phyloP scores from a whole-genome alignment of 2,888 invertebrate species.

The Microctonus brassicae region DNA sequence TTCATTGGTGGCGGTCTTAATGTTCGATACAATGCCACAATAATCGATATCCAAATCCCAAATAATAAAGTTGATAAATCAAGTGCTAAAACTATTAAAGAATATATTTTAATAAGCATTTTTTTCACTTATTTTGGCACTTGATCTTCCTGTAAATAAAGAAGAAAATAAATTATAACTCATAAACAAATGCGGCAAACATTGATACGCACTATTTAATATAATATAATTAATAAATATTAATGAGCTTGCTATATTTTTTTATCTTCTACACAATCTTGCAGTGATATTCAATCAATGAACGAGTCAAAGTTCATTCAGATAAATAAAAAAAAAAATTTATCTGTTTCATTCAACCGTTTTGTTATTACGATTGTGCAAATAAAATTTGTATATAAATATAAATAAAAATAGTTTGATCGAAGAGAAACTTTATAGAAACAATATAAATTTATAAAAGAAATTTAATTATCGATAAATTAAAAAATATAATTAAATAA shows the following conservation, averaged over 20 bases:
- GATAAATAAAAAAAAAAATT: not conserved
- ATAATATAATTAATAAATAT: not conserved
- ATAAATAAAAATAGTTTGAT: no score
- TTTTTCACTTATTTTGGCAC: constrained; percentile 65
- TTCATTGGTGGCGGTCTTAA: constrained; percentile 75
- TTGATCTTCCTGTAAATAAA: constrained; percentile 33
- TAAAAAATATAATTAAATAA: not conserved
- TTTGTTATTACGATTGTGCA: not conserved
- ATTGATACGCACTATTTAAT: not conserved
- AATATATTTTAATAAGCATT: constrained; percentile 74
- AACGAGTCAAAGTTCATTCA: not conserved
- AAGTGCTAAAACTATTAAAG: constrained; percentile 72
- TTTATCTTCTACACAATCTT: not conserved
- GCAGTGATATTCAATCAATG: not conserved
- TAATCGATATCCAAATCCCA: constrained; percentile 72
- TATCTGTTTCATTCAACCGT: not conserved
- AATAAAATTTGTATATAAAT: not conserved
- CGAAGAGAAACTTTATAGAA: no score
- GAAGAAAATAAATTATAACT: not conserved
- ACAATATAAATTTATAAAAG: no score
- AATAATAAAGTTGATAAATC: constrained; percentile 72
- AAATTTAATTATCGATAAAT: no score
- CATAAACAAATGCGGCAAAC: no score
- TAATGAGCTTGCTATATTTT: not conserved
- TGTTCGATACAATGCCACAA: constrained; percentile 71